Evolutionary conservation across 2,113 vertebrate species (phyloP), one percentile per base, ranked within the genome.

Genomic region (Brienomyrus longianalis): DNA sequence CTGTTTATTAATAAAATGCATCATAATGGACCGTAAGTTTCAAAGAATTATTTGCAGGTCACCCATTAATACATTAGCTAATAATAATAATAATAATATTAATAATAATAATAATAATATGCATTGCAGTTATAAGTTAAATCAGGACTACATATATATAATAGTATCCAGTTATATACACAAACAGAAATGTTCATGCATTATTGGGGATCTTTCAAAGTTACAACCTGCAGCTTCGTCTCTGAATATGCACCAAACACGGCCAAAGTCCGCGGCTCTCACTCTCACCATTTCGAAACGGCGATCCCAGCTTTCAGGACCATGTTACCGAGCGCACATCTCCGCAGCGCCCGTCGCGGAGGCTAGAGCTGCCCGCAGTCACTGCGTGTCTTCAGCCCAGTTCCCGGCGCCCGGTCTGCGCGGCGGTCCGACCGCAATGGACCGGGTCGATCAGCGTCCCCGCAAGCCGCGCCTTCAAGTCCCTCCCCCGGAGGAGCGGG

Each of bases 401-500:
- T n/a, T 27, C 62, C n/a, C n/a, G 62, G 62, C 62, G 23, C 62
- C 8, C 62, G 62, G 62, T 66, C 62, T 66, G 62, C n/a, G 62
- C 62, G 9, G 23, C 62, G 62, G 62, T 70, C 27, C 62, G 62
- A 70, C 62, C 62, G 62, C 62, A 70, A 70, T 70, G 27, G 62
- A 70, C 62, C 62, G 62, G 62, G n/a, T 70, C 62, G 62, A 70
- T 70, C 62, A 10, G 62, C 62, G 62, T 83, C 70, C 70, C 70
- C 74, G 54, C 89, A 89, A 91, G 77, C 86, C 89, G 86, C 56
- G 85, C 87, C 90, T 91, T 89, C 88, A 88, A 90, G 86, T 90
- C 92, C 91, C 91, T 91, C 92, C 91, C 91, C 90, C 89, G 62
- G 62, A 27, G n/a, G 27, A 70, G n/a, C 62, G 62, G 62, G 27